A percentile compares a stretch with the other conserved stretches of the same genome.
Conservation (phyloP, 2,113 vertebrate genomes). For the Coptodon bakossiorum region DNA sequence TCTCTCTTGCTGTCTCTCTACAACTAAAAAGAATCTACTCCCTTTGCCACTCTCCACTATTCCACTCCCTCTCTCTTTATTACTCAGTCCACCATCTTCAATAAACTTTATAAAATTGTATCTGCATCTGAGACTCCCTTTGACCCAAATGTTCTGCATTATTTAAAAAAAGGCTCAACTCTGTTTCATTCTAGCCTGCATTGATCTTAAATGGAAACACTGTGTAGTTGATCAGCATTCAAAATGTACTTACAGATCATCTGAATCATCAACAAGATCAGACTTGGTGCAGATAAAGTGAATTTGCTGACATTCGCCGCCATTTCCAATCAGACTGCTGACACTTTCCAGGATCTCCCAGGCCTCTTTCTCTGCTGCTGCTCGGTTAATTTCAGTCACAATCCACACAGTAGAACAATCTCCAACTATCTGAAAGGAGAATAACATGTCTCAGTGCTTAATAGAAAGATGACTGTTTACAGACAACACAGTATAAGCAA, state of each 20-base stretch:
- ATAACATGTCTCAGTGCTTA: accelerated
- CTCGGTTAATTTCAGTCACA: background rate
- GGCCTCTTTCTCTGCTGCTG: background rate
- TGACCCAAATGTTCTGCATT: background rate
- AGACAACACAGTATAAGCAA: background rate
- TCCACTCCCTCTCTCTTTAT: background rate
- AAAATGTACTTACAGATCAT: background rate
- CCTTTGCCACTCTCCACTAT: background rate
- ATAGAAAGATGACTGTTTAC: accelerated
- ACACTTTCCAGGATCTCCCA: background rate
- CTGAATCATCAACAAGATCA: too few species aligned
- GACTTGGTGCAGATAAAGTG: background rate
- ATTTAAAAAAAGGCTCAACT: background rate
- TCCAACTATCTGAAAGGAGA: background rate
- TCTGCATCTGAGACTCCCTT: background rate
- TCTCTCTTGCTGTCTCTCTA: background rate
- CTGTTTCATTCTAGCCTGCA: accelerated
- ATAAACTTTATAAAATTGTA: background rate
- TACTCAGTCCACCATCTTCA: constrained; percentile 11
- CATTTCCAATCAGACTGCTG: background rate
- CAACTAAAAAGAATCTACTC: background rate
- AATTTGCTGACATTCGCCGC: background rate
- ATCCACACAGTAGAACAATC: background rate
- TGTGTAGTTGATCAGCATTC: accelerated
- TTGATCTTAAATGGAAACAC: background rate